phyloP scores from a whole-genome alignment of 2,113 vertebrate species.

The Rynchops niger region DNA sequence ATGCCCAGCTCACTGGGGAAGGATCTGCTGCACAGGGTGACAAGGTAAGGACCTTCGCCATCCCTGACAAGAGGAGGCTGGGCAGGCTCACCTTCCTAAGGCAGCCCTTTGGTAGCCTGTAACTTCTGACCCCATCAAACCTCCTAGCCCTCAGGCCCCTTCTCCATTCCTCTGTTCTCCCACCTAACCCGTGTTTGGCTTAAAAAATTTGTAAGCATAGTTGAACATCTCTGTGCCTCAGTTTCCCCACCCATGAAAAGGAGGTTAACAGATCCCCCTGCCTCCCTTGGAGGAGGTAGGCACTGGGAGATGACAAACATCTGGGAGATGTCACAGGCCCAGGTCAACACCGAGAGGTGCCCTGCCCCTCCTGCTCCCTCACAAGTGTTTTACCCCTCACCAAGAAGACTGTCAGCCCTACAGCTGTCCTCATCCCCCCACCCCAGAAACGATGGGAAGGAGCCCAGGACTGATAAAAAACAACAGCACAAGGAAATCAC shows the following conservation, averaged over 20 bases:
- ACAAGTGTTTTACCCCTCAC: background rate
- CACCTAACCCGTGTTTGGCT: background rate
- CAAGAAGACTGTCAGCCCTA: background rate
- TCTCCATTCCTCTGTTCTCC: background rate
- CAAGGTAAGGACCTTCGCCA: background rate
- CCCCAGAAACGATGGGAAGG: background rate
- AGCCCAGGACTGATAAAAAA: background rate
- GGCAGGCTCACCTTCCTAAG: background rate
- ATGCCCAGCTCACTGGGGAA: background rate
- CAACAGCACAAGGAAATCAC: background rate
- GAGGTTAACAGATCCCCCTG: background rate
- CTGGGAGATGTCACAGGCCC: background rate
- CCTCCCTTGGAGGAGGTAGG: background rate
- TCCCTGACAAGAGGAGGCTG: background rate
- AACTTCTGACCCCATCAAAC: background rate
- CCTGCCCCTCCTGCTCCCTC: background rate
- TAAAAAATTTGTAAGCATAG: background rate
- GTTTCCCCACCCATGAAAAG: background rate
- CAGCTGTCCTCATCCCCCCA: accelerated
- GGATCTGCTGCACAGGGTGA: background rate
- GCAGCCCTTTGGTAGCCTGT: background rate
- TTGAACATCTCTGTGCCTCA: background rate
- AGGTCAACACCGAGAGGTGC: accelerated
- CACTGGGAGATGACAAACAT: background rate
- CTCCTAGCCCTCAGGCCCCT: background rate